Conservation (phyloP, 2,888 invertebrate species). For the Zootermopsis nevadensis region DNA sequence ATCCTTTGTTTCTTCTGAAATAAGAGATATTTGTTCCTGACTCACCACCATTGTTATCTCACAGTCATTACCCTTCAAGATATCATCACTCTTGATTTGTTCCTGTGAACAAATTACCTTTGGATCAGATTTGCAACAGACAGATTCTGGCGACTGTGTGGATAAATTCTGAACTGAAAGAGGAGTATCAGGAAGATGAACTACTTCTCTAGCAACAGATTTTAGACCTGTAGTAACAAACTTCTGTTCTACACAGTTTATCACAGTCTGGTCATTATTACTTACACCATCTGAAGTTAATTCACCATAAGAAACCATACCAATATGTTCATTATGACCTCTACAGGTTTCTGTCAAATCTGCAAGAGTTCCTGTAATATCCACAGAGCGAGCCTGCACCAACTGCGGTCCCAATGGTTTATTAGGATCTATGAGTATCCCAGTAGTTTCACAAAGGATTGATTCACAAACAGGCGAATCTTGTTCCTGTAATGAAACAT, state of each 20-base stretch:
- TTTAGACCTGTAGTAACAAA: no score
- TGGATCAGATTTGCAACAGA: not conserved
- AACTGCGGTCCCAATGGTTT: no score
- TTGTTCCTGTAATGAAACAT: no score
- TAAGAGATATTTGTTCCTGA: not conserved
- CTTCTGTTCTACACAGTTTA: no score
- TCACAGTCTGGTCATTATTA: no score
- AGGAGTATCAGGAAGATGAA: not conserved
- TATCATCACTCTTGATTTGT: not conserved
- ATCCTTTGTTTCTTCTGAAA: conserved; percentile 54
- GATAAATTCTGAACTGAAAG: not conserved
- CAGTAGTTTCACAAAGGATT: no score
- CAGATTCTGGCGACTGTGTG: not conserved
- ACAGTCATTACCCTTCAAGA: not conserved
- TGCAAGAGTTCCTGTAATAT: no score
- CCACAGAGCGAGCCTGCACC: no score
- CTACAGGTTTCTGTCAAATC: not conserved
- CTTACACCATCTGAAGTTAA: not conserved
- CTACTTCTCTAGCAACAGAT: not conserved
- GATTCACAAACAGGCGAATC: no score
- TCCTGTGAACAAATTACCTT: not conserved
- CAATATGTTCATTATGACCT: not conserved
- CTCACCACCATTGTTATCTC: not conserved
- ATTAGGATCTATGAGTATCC: no score
- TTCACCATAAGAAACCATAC: not conserved